These are phyloP conservation scores for Lagopus muta DNA, from an alignment of 2,113 vertebrate species.

Conservation along the genomic window DNA sequence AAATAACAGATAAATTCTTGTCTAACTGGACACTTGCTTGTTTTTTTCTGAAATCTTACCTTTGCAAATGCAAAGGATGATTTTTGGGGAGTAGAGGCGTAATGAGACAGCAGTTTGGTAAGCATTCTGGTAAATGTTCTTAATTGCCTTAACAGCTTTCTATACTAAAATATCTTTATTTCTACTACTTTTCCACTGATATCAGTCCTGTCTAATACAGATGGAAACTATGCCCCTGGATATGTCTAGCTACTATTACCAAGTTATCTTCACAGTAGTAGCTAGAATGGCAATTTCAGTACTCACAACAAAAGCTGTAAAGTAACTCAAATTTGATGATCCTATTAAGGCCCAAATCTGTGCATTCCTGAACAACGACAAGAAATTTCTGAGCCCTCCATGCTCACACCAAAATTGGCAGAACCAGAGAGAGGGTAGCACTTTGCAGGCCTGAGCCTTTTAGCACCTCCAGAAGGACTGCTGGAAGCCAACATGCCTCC, in stretches of 20 bases:
- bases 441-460: background rate
- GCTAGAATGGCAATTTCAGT: background rate
- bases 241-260: background rate
- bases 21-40: background rate
- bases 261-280: background rate
- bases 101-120: background rate
- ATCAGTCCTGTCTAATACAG: background rate
- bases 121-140: background rate
- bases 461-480: background rate
- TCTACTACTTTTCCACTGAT: background rate
- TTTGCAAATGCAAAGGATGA: background rate
- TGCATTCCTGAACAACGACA: background rate
- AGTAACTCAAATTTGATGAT: background rate
- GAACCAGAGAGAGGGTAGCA: background rate
- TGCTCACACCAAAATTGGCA: background rate
- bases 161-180: background rate
- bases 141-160: background rate
- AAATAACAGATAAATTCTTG: background rate
- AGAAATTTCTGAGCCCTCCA: background rate
- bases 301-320: background rate
- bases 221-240: background rate
- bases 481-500: background rate
- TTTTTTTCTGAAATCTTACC: background rate
- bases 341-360: background rate
- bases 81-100: fast-evolving